Percentiles rank a stretch among this genome's conserved stretches.
Evolutionary conservation across 1,140 invertebrate species (phyloP).

Genomic region (Patella vulgata): DNA sequence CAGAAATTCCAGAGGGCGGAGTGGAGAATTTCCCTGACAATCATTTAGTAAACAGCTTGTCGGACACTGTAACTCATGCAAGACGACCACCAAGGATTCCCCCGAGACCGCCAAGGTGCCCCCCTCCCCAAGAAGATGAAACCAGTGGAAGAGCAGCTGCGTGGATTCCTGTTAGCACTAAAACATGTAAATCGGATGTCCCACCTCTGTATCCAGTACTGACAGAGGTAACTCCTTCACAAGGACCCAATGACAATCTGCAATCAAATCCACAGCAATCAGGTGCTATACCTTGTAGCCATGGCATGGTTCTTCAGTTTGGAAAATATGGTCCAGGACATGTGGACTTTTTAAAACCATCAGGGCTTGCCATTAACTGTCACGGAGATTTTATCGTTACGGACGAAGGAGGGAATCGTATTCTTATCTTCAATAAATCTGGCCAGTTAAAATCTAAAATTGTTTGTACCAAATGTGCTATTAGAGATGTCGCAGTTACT

Average conservation of each 20-base stretch:
- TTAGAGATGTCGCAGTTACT: conserved; percentile 50
- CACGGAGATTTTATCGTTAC: conserved; percentile 54
- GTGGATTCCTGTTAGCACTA: background rate
- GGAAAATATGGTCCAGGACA: conserved; percentile 51
- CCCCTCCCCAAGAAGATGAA: background rate
- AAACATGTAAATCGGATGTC: background rate
- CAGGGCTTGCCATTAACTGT: conserved; percentile 46
- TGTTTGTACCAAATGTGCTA: conserved; percentile 43
- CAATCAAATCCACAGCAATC: conserved; percentile 13
- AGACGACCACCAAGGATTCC: background rate
- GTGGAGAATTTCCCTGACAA: conserved; percentile 53
- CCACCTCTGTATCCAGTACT: too few species aligned
- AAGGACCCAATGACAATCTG: conserved; percentile 3
- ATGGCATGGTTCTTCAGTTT: conserved; percentile 45
- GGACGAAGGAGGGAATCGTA: conserved; percentile 50
- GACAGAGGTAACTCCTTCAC: background rate
- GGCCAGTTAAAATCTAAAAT: conserved; percentile 48
- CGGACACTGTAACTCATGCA: conserved; percentile 43
- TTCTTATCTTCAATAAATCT: conserved; percentile 49
- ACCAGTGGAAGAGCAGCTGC: background rate
- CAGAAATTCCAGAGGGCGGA: conserved; percentile 40
- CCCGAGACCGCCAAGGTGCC: background rate
- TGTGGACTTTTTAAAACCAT: conserved; percentile 52
- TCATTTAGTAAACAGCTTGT: conserved; percentile 48
- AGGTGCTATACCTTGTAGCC: conserved; percentile 26